Conservation (phyloP, 2,113 vertebrate genomes). For the Sceloporus undulatus region DNA sequence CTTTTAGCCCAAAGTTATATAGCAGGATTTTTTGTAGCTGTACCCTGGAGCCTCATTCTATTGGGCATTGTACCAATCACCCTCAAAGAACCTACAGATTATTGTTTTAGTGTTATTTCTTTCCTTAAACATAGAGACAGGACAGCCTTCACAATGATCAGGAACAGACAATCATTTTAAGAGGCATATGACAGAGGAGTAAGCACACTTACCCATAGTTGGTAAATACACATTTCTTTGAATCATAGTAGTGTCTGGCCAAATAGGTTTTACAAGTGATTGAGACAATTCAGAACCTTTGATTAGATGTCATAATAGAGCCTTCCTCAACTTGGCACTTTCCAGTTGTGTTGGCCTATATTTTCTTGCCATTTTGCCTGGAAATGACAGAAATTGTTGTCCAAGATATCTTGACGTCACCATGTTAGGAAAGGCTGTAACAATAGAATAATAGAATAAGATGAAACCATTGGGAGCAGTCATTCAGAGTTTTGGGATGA, state of each 20-base stretch:
- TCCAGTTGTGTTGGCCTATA: background rate
- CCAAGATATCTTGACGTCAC: background rate
- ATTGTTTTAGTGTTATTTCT: background rate
- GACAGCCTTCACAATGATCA: background rate
- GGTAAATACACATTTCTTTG: background rate
- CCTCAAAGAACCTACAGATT: conserved; percentile 28
- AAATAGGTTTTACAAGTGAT: background rate
- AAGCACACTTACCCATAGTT: background rate
- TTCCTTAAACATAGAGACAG: background rate
- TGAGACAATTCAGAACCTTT: background rate
- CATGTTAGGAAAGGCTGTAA: background rate
- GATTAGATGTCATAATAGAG: background rate
- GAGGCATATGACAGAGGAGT: background rate
- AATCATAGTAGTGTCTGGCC: background rate
- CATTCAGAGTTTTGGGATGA: no score
- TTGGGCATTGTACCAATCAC: conserved; percentile 9
- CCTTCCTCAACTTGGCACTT: background rate
- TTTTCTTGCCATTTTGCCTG: background rate
- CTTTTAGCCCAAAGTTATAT: conserved; percentile 62
- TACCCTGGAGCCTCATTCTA: conserved; percentile 24
- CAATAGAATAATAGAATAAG: background rate
- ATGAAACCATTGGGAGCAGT: no score
- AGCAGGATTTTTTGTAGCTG: conserved; percentile 38
- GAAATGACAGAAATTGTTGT: background rate
- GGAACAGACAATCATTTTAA: background rate